A percentile compares a stretch with the other conserved stretches of the same genome.
phyloP scores from a whole-genome alignment of 2,888 invertebrate species.

The Pantelozetes paolii region DNA sequence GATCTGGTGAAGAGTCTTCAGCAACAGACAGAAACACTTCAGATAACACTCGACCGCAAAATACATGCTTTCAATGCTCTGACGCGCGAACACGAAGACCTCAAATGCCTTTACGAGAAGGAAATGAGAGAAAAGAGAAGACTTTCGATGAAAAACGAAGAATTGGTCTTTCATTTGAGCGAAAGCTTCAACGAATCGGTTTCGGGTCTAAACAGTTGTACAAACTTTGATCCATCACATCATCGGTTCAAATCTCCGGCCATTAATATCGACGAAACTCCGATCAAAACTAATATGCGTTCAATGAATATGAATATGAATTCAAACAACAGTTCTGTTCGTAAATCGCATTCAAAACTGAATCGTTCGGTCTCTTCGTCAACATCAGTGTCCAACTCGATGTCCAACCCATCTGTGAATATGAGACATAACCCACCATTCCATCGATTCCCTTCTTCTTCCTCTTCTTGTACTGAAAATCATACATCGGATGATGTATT shows the following conservation, averaged over 20 bases:
- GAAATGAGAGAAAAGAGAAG: constrained; percentile 28
- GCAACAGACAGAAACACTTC: constrained; percentile 12
- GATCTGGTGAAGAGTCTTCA: constrained; percentile 5
- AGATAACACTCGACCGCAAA: constrained; percentile 20
- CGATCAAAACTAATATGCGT: constrained; percentile 14
- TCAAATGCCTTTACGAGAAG: background rate
- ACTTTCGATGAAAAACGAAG: constrained; percentile 34
- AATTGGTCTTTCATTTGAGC: constrained; percentile 21
- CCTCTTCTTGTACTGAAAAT: background rate
- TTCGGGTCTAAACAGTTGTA: background rate
- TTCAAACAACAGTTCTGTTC: background rate
- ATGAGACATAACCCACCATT: too few species aligned
- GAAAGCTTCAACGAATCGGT: constrained; percentile 15
- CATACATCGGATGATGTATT: background rate
- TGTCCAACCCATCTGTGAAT: too few species aligned
- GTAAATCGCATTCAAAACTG: constrained; percentile 10
- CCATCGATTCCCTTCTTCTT: background rate
- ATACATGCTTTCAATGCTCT: constrained; percentile 23
- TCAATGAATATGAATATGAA: background rate
- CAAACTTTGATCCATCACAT: background rate
- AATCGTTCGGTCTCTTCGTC: background rate
- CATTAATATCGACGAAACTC: constrained; percentile 6
- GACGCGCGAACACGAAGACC: constrained; percentile 23
- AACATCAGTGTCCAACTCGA: background rate
- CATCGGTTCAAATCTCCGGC: constrained; percentile 3